Base-by-base conservation (phyloP, 2,797 vertebrate species). In the Molossus alvarezi region DNA sequence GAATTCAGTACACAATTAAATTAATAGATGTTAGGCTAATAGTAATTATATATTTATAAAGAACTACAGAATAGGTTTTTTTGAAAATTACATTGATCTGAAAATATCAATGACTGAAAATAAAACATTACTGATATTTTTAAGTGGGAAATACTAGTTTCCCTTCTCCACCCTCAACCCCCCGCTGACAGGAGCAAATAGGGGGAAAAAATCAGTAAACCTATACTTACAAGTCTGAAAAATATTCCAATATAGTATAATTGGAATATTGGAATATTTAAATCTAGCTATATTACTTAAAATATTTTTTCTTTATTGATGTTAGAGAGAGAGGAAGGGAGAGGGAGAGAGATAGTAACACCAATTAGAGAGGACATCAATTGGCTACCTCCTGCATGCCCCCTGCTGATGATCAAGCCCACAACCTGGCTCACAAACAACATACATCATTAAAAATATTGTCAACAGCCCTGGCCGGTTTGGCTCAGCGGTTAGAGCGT, bases 361-460 rank as follows among this genome's bases (percentile, higher is more conserved):
- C 33, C 33, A 33, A 33, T 33, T 33, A 33, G 33, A 33, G 33
- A 33, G 33, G 33, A 33, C 33, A 33, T 33, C 33, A 33, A 33
- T 33, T 33, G 33, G 33, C 33, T 33, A 33, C 33, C 33, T 33
- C 33, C 33, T 33, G 33, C 33, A 33, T 33, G 33, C 33, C 33
- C 33, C 33, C 33, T 33, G 33, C 33, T 33, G 33, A 33, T 2
- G 33, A 33, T 33, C 33, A 33, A 33, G 33, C 33, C 33, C 33
- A 33, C 33, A 33, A 33, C 33, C 33, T 33, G 33, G 33, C 75
- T 96, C 29, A 95, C 4, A 79, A 97, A 82, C n/a, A 95, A 75
- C 48, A 88, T 62, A 92, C 88, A 95, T 92, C n/a, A 91, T 48
- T 94, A 83, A 93, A 95, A 93, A 91, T 80, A 97, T 37, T 88